Conservation (phyloP, 2,797 vertebrate genomes). For the Brachymystax lenok region DNA sequence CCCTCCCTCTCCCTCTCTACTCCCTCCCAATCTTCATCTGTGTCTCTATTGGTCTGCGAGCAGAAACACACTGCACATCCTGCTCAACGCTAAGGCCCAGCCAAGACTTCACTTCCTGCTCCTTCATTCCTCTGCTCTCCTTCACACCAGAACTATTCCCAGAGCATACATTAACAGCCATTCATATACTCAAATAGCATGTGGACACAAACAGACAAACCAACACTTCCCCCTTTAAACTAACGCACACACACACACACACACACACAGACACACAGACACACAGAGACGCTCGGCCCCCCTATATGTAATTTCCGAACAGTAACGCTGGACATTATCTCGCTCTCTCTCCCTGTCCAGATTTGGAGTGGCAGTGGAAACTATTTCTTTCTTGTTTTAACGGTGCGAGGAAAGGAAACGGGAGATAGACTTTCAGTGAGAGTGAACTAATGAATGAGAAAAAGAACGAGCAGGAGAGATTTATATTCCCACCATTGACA, state of each 20-base stretch:
- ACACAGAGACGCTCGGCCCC: not conserved
- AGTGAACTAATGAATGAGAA: constrained; percentile 12
- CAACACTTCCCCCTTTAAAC: constrained; percentile 53
- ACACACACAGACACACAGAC: constrained; percentile 9
- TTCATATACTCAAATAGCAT: constrained; percentile 42
- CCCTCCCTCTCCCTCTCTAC: not conserved
- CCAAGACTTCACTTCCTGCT: constrained; percentile 77
- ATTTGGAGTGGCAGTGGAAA: constrained; percentile 69
- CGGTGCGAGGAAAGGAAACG: constrained; percentile 43
- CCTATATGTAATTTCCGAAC: constrained; percentile 34
- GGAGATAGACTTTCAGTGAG: constrained; percentile 51
- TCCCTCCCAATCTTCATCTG: constrained; percentile 16
- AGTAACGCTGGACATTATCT: constrained; percentile 54
- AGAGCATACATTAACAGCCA: constrained; percentile 63
- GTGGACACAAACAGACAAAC: constrained; percentile 60
- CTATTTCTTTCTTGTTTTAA: constrained; percentile 64
- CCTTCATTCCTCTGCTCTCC: constrained; percentile 60
- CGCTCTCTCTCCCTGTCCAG: constrained; percentile 55
- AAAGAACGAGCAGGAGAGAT: constrained; percentile 18
- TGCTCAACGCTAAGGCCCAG: constrained; percentile 67
- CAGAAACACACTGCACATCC: constrained; percentile 78
- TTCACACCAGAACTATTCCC: constrained; percentile 70
- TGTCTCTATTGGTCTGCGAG: constrained; percentile 54
- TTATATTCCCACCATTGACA: constrained; percentile 69
- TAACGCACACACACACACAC: constrained; percentile 13